Base-by-base conservation (phyloP, 2,113 vertebrate species). In the Podilymbus podiceps region DNA sequence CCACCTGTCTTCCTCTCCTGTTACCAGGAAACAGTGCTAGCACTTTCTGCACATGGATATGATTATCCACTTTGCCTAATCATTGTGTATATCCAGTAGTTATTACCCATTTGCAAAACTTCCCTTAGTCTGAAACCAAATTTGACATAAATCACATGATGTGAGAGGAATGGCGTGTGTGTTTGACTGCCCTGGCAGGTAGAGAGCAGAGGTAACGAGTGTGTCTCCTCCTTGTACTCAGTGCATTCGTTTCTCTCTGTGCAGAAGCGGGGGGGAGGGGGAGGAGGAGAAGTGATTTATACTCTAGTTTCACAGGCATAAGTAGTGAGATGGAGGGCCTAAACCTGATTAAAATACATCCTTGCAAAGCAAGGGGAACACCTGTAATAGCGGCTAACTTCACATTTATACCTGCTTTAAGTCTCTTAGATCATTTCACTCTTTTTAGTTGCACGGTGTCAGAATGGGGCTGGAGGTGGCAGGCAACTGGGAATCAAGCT, bases 181-280 rank as follows among this genome's bases (percentile, higher is more conserved):
- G 38, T n/a, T 53, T 73, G 64, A 53, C 30, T 0, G 0, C 42
- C 44, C 52, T 33, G 56, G 23, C 33, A 53, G 49, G 59, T 5
- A 19, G 21, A 67, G 42, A 56, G 27, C 25, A 83, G 56, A 35
- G 5, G 27, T 35, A 62, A 67, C 10, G 24, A 38, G 15, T 19
- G 10, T 85, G 8, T 72, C 47, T 68, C 20, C 21, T 87, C 40
- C 44, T 62, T 55, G 52, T 25, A 31, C 11, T 58, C 15, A 6
- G 15, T 12, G 11, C 8, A 24, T 58, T 46, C 3, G 22, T 55
- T 81, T 76, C 28, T 53, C 20, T 47, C 40, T 33, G 13, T 20
- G 24, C 35, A 55, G 30, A 71, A 76, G 7, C 38, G 9, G 3
- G 2, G 30, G 4, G 1, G 21, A 5, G 7, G 11, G 11, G 7